Percentiles rank a stretch among this genome's conserved stretches.
Evolutionary conservation across 1,140 invertebrate genomes (phyloP).

Genomic region (Caenorhabditis remanei): DNA sequence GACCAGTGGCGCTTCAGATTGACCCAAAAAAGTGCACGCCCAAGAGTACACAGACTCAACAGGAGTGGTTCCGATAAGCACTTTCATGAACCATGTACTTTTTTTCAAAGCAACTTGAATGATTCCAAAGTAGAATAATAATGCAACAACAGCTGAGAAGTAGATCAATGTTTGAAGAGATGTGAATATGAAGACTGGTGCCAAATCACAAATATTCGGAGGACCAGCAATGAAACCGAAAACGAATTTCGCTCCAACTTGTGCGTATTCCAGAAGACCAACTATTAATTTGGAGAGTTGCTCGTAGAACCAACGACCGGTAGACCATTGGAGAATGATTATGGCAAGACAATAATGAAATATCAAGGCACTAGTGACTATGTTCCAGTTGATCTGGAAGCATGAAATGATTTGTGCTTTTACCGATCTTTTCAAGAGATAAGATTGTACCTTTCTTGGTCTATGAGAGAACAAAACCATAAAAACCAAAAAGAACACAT

Average conservation of each 20-base stretch:
- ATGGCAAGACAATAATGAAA: slow-evolving; percentile 90
- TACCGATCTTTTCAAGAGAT: not conserved
- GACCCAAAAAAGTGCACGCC: slow-evolving; percentile 90
- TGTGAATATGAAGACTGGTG: slow-evolving; percentile 81
- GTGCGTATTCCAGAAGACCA: slow-evolving; percentile 86
- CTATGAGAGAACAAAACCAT: slow-evolving; percentile 77
- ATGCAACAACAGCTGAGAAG: slow-evolving; percentile 81
- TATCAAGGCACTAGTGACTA: slow-evolving; percentile 85
- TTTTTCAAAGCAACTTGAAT: slow-evolving; percentile 89
- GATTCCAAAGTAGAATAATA: slow-evolving; percentile 88
- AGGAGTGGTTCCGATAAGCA: slow-evolving; percentile 87
- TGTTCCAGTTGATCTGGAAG: slow-evolving; percentile 84
- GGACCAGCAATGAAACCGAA: slow-evolving; percentile 83
- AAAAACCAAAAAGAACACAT: slow-evolving; percentile 75
- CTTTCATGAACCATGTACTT: slow-evolving; percentile 82
- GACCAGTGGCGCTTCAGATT: slow-evolving; percentile 91
- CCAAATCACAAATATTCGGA: slow-evolving; percentile 83
- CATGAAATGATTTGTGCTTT: too few species aligned
- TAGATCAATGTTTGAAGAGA: slow-evolving; percentile 77
- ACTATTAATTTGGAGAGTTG: slow-evolving; percentile 79
- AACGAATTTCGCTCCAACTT: slow-evolving; percentile 87
- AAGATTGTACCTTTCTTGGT: slow-evolving; percentile 65
- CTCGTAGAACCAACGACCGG: slow-evolving; percentile 85
- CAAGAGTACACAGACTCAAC: slow-evolving; percentile 92
- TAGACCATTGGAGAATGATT: slow-evolving; percentile 87